A percentile compares a stretch with the other conserved stretches of the same genome.
phyloP scores from a whole-genome alignment of 2,797 vertebrate species.

The Scolopax bukidnonensis region DNA sequence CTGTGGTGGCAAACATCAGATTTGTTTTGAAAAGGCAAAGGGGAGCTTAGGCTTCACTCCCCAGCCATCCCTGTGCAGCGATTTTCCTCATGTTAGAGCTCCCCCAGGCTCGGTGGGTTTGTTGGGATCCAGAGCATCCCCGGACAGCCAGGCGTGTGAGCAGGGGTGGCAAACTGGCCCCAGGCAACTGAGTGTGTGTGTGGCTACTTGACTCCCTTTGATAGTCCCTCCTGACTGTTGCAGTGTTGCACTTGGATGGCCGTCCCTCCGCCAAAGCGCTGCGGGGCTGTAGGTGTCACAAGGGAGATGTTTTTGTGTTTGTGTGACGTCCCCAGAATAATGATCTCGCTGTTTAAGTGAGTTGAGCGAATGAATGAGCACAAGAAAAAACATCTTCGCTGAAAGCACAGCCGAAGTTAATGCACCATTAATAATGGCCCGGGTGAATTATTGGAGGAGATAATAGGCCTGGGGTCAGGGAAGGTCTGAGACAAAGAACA shows the following conservation, averaged over 20 bases:
- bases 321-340: slow-evolving; percentile 65
- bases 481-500: slow-evolving; percentile 74
- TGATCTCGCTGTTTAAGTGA: slow-evolving; percentile 70
- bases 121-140: not conserved
- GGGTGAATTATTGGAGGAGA: slow-evolving; percentile 72
- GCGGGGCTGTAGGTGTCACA: slow-evolving; percentile 32
- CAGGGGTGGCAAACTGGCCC: not conserved
- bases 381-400: slow-evolving; percentile 73
- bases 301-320: slow-evolving; percentile 31
- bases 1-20: not conserved
- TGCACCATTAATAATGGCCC: slow-evolving; percentile 79
- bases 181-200: not conserved
- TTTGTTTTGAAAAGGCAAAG: not conserved
- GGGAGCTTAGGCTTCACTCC: not conserved
- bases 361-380: slow-evolving; percentile 45
- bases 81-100: not conserved
- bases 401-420: slow-evolving; percentile 76
- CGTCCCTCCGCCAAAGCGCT: not conserved
- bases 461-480: slow-evolving; percentile 63
- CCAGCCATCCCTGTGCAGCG: not conserved
- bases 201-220: slow-evolving; percentile 34
- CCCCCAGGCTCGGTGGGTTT: not conserved
- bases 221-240: not conserved
- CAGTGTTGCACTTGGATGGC: not conserved
- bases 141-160: rapidly evolving